Conservation (phyloP, 1,140 invertebrate species). For the Brachionus sp. region DNA sequence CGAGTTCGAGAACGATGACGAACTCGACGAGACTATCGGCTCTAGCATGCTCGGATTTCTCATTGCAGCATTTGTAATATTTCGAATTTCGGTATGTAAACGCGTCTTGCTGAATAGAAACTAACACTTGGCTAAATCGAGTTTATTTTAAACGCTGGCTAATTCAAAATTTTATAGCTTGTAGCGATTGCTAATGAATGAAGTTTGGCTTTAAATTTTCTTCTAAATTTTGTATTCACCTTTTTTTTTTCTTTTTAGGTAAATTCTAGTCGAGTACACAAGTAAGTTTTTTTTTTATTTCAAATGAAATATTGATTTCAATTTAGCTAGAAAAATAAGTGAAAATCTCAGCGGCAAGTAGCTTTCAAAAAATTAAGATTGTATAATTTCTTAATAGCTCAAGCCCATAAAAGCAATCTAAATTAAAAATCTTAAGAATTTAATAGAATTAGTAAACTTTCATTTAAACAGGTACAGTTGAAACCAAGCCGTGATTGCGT, state of each 20-base stretch:
- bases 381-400: neutral
- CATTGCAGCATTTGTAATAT: neutral
- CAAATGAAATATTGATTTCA: neutral
- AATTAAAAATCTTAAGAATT: neutral
- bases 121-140: neutral
- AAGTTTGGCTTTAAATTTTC: neutral
- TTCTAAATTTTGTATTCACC: neutral
- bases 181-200: neutral
- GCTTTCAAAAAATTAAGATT: neutral
- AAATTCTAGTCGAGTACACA: neutral
- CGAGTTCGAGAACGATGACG: neutral
- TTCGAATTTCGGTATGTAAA: too few species aligned
- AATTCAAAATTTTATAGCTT: neutral
- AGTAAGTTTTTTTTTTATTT: neutral
- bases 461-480: neutral
- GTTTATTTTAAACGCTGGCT: neutral
- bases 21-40: neutral
- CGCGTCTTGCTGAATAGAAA: too few species aligned
- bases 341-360: neutral
- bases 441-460: constrained; percentile 6
- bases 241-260: neutral
- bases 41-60: neutral
- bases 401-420: neutral
- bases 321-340: neutral
- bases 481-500: neutral